Evolutionary conservation across 2,888 invertebrate genomes (phyloP), one percentile per base, ranked within the genome.

Genomic region (Gryllus longicercus): DNA sequence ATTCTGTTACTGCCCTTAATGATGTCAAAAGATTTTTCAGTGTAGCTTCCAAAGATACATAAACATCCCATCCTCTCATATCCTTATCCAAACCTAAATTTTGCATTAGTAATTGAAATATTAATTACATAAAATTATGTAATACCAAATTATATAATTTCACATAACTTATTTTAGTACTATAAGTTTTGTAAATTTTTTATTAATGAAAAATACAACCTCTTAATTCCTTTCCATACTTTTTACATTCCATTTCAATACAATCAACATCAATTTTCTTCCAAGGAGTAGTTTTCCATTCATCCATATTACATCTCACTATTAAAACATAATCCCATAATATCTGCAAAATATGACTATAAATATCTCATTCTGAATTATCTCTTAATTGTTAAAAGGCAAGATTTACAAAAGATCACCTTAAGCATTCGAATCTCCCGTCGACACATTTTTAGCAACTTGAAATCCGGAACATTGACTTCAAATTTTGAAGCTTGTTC

Each of bases 281-380:
- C 98, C 98, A 98, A 0, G 94, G 92, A 0, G 97, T 97, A 81
- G 92, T 94, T 87, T 97, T 96, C 98, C 98, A 98, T 86, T 95
- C 95, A 79, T 94, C 93, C 80, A 98, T 93, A 80, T 93, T 94
- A 1, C 94, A 93, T 85, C 92, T 90, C 38, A 96, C 94, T 63
- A 96, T 91, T 83, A 91, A 89, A 75, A 94, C 92, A 86, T 95
- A 96, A 87, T 98, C 97, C 98, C 98, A 98, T 50, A 97, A 89
- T 85, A 92, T 91, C 90, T 82, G 51, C 18, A 78, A 78, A 50
- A 25, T 16, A 76, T 21, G 14, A 38, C 12, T 23, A 23, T 8
- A 23, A 21, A 0, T 23, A 76, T 11, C 18, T 76, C 25, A 76
- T 51, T 74, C n/a, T 78, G 51, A 50, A 51, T 11, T 3, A 77